phyloP scores from a whole-genome alignment of 2,797 vertebrate genomes.

The Ptychobarbus kaznakovi region DNA sequence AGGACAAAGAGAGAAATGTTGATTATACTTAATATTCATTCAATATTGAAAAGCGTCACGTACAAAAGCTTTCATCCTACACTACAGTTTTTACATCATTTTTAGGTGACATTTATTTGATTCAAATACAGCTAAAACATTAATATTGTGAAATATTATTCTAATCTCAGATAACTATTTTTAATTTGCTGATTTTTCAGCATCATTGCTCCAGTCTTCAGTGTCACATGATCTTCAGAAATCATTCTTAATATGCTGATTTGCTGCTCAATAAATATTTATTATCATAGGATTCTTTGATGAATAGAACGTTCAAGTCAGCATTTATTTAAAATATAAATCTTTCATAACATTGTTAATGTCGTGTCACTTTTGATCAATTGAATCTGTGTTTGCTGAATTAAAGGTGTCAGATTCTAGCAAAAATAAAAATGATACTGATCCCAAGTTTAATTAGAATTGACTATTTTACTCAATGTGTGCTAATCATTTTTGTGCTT shows the following conservation, averaged over 20 bases:
- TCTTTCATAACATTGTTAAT: not conserved
- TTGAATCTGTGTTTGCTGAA: not conserved
- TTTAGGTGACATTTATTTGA: not conserved
- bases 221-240: not conserved
- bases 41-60: no score
- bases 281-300: not conserved
- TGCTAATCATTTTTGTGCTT: not conserved
- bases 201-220: not conserved
- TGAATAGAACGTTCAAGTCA: not conserved
- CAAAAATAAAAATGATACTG: not conserved
- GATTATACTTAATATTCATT: not conserved
- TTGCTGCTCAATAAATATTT: not conserved
- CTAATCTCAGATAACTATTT: not conserved
- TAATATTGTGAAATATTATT: not conserved
- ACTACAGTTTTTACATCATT: not conserved
- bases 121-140: not conserved
- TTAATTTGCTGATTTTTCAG: not conserved
- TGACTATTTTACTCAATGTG: not conserved
- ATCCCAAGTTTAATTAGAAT: not conserved
- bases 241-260: not conserved
- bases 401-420: not conserved
- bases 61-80: not conserved
- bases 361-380: not conserved
- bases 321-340: not conserved
- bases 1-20: not conserved